phyloP scores from a whole-genome alignment of 2,113 vertebrate species.

The Chaetorhynchus papuensis region DNA sequence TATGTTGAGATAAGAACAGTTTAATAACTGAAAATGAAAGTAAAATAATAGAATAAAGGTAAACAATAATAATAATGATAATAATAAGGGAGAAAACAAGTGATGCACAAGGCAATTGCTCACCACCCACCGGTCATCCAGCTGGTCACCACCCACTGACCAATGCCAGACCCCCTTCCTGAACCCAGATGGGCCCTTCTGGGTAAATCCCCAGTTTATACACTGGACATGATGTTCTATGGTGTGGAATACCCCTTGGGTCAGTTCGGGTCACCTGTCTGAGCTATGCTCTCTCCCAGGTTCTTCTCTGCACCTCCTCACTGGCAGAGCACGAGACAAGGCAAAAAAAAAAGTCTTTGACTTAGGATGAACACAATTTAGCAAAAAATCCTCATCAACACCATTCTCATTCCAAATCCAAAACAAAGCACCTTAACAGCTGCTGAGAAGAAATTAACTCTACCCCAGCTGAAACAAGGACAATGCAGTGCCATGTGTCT shows the following conservation, averaged over 20 bases:
- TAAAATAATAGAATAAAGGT: background rate
- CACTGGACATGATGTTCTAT: accelerated
- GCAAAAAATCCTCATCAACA: background rate
- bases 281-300: background rate
- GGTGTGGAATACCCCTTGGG: background rate
- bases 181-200: background rate
- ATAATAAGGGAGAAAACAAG: background rate
- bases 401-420: background rate
- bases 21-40: background rate
- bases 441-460: background rate
- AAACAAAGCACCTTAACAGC: background rate
- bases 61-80: background rate
- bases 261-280: background rate
- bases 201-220: background rate
- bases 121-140: background rate
- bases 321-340: background rate
- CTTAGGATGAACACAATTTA: background rate
- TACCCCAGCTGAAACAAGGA: background rate
- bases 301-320: background rate
- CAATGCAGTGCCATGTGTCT: background rate
- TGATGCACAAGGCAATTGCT: background rate
- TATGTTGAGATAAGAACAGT: background rate
- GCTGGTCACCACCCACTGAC: background rate
- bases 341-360: background rate
- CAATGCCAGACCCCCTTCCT: background rate